These are phyloP conservation scores for Macaria notata DNA, from an alignment of 2,888 invertebrate species.

Conservation along the genomic window DNA sequence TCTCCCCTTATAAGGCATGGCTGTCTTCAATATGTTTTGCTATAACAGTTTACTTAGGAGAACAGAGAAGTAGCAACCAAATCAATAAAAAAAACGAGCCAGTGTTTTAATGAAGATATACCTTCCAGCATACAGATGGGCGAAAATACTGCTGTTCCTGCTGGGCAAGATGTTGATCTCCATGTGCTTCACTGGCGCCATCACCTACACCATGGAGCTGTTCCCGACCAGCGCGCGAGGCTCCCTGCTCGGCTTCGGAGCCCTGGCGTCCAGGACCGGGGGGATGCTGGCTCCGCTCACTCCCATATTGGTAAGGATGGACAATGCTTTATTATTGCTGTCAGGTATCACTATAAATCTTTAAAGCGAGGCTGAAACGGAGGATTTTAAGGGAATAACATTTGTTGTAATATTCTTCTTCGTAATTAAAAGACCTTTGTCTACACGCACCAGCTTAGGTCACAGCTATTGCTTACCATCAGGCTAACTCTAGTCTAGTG, in stretches of 20 bases:
- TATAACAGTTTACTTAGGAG: too few relatives aligned
- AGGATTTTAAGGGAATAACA: too few relatives aligned
- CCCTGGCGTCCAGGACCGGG: constrained; percentile 82
- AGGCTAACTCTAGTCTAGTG: too few relatives aligned
- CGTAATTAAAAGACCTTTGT: too few relatives aligned
- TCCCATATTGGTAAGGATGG: constrained; percentile 68
- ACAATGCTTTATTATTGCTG: too few relatives aligned
- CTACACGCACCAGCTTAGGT: too few relatives aligned
- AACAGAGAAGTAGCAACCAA: too few relatives aligned
- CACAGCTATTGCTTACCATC: too few relatives aligned
- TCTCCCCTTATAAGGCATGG: background rate
- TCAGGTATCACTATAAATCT: background rate
- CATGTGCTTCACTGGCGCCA: constrained; percentile 82
- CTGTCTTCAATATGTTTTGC: background rate
- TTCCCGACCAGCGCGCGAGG: constrained; percentile 85
- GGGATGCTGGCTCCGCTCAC: constrained; percentile 85
- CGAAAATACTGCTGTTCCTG: constrained; percentile 71
- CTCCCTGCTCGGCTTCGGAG: constrained; percentile 81
- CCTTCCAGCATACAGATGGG: constrained; percentile 50
- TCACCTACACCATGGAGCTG: constrained; percentile 84
- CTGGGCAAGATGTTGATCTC: constrained; percentile 84
- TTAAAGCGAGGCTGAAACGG: too few relatives aligned
- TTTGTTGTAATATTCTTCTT: too few relatives aligned
- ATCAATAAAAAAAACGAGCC: too few relatives aligned
- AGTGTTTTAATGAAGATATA: too few relatives aligned